phyloP scores from a whole-genome alignment of 23 tunicate genomes.

The Styela plicata region DNA sequence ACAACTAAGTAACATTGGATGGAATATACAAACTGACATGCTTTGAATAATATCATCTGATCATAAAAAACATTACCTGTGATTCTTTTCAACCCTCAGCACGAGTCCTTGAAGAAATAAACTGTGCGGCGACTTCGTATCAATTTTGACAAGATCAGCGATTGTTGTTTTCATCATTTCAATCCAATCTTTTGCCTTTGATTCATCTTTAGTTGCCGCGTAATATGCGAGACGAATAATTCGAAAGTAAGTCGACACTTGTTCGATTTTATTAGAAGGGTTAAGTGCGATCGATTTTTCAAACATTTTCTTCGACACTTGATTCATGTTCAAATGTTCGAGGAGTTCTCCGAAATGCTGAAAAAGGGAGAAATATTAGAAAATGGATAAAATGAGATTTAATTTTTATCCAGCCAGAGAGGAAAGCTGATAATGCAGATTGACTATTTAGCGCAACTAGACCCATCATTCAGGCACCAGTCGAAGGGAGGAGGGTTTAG shows the following conservation, averaged over 20 bases:
- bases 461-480: too few species aligned
- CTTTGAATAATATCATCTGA: too few species aligned
- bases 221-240: not conserved
- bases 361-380: not conserved
- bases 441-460: too few species aligned
- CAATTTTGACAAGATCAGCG: slow-evolving; percentile 13
- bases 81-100: slow-evolving; percentile 22
- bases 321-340: not conserved
- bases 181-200: not conserved
- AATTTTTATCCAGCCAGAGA: too few species aligned
- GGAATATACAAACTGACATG: too few species aligned
- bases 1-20: too few species aligned
- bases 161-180: slow-evolving; percentile 1
- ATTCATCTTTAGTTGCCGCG: not conserved
- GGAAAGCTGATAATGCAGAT: too few species aligned
- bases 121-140: not conserved
- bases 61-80: too few species aligned
- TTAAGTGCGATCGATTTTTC: slow-evolving; percentile 8
- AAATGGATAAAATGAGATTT: too few species aligned
- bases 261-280: not conserved
- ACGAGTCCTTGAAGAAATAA: slow-evolving; percentile 12
- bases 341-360: slow-evolving; percentile 22
- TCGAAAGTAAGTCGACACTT: not conserved
- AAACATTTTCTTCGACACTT: slow-evolving; percentile 6
- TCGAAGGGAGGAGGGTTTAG: too few species aligned